phyloP scores from a whole-genome alignment of 2,888 invertebrate species.

The Asteroscopus sphinx region DNA sequence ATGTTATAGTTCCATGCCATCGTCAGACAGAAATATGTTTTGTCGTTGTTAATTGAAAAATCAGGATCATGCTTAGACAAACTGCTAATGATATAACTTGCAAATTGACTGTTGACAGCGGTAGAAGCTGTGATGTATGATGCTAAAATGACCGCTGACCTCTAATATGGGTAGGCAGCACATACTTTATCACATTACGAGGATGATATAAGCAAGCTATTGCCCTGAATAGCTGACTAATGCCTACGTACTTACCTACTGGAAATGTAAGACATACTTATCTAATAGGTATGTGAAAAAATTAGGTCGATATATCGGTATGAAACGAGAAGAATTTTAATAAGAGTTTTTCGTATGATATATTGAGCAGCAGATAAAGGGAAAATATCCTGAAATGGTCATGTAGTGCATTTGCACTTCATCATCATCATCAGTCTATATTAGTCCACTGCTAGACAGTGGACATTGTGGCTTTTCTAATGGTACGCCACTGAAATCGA shows the following conservation, averaged over 20 bases:
- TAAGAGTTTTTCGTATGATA: background rate
- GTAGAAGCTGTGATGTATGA: constrained; percentile 57
- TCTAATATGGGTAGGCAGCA: constrained; percentile 44
- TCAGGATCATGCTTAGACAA: constrained; percentile 29
- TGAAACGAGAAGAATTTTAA: background rate
- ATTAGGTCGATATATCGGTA: constrained; percentile 9
- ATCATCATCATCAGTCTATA: too few relatives aligned
- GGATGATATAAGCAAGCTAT: constrained; percentile 69
- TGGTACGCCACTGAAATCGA: too few relatives aligned
- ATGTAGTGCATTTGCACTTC: too few relatives aligned
- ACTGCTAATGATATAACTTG: constrained; percentile 59
- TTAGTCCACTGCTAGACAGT: too few relatives aligned
- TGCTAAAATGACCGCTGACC: constrained; percentile 60
- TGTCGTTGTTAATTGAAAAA: constrained; percentile 49
- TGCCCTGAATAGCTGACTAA: constrained; percentile 69
- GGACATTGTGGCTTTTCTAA: too few relatives aligned
- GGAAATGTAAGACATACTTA: constrained; percentile 27
- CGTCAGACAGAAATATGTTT: too few relatives aligned
- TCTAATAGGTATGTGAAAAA: constrained; percentile 36
- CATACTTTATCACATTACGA: constrained; percentile 56
- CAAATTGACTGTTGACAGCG: constrained; percentile 64
- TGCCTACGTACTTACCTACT: constrained; percentile 31
- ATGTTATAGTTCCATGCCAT: too few relatives aligned
- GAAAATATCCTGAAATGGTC: too few relatives aligned
- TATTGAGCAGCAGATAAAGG: too few relatives aligned